Percentiles rank a stretch among this genome's conserved stretches.
These are phyloP conservation scores for Rutilus rutilus DNA, from an alignment of 2,113 vertebrate species.

Conservation along the genomic window DNA sequence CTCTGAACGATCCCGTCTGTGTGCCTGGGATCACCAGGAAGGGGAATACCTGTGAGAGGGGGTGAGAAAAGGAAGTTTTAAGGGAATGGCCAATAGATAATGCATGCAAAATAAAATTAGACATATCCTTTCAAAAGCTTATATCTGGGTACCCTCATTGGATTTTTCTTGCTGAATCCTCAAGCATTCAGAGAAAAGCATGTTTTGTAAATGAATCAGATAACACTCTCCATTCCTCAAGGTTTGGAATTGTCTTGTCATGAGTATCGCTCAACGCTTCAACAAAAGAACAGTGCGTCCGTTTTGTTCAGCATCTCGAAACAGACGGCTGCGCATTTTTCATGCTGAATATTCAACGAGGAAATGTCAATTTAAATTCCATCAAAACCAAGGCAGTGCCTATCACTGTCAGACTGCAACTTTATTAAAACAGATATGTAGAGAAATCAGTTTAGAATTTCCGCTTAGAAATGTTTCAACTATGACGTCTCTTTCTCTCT, in stretches of 20 bases:
- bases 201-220: constrained; percentile 24
- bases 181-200: not conserved
- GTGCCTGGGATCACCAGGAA: constrained; percentile 52
- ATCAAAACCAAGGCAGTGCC: constrained; percentile 10
- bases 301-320: constrained; percentile 8
- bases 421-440: constrained; percentile 11
- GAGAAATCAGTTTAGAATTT: constrained; percentile 7
- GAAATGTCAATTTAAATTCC: not conserved
- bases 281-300: not conserved
- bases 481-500: not conserved
- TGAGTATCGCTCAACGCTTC: constrained; percentile 27
- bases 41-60: constrained; percentile 50
- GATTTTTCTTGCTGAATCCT: constrained; percentile 7
- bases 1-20: constrained; percentile 61
- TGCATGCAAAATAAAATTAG: not conserved
- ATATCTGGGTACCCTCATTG: not conserved
- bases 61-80: constrained; percentile 1
- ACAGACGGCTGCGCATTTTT: constrained; percentile 19
- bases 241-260: constrained; percentile 22
- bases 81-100: not conserved
- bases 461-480: not conserved
- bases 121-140: not conserved
- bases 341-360: constrained; percentile 46
- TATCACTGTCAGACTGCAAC: constrained; percentile 18
- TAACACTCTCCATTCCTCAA: constrained; percentile 15